Conservation (phyloP, 2,113 vertebrate genomes). For the Clarias batrachus region DNA sequence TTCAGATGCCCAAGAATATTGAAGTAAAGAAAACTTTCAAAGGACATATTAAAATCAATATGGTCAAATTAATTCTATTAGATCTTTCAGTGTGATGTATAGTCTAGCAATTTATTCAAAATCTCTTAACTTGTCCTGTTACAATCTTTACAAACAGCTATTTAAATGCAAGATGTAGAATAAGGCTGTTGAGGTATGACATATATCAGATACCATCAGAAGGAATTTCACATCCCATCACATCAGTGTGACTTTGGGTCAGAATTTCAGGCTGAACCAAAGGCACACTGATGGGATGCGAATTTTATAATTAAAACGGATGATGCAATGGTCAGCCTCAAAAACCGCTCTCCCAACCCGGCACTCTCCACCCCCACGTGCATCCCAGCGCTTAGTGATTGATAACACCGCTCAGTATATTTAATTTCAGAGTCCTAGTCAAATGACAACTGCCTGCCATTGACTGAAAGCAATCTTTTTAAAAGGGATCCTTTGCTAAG, state of each 20-base stretch:
- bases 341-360: slow-evolving; percentile 51
- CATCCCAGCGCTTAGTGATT: slow-evolving; percentile 69
- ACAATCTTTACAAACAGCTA: not conserved
- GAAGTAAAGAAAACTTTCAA: not conserved
- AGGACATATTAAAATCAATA: slow-evolving; percentile 20
- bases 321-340: slow-evolving; percentile 67
- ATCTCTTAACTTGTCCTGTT: not conserved
- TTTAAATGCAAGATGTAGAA: slow-evolving; percentile 49
- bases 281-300: slow-evolving; percentile 61
- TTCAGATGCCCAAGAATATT: not conserved
- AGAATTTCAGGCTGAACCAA: slow-evolving; percentile 50
- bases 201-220: slow-evolving; percentile 53
- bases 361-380: slow-evolving; percentile 26
- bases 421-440: slow-evolving; percentile 79
- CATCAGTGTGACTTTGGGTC: not conserved
- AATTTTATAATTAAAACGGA: slow-evolving; percentile 74
- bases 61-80: not conserved
- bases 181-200: slow-evolving; percentile 43
- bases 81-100: not conserved
- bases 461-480: slow-evolving; percentile 94
- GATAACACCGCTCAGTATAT: slow-evolving; percentile 79
- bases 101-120: not conserved
- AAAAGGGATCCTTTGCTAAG: slow-evolving; percentile 87
- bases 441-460: slow-evolving; percentile 86
- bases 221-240: slow-evolving; percentile 20